Evolutionary conservation across 2,888 invertebrate genomes (phyloP).

Genomic region (Pocota personata): DNA sequence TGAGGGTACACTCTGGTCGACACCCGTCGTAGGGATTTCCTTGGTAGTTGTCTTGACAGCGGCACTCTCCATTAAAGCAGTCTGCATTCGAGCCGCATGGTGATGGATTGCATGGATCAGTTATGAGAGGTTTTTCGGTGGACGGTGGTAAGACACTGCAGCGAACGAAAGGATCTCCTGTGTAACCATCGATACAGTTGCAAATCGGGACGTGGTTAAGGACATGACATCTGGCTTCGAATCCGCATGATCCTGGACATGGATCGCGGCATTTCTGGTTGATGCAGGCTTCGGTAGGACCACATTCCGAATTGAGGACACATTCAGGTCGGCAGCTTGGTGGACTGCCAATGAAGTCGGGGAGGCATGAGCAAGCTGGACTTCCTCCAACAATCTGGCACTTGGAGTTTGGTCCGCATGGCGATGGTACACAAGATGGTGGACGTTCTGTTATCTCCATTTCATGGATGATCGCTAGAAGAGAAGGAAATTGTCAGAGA

Average conservation of each 20-base stretch:
- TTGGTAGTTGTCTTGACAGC: constrained; percentile 88
- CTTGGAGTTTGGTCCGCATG: constrained; percentile 92
- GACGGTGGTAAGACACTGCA: constrained; percentile 86
- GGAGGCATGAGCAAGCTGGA: constrained; percentile 91
- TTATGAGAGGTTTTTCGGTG: constrained; percentile 82
- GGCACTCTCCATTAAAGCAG: constrained; percentile 88
- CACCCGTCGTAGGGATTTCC: constrained; percentile 88
- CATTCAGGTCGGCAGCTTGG: constrained; percentile 92
- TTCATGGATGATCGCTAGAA: constrained; percentile 76
- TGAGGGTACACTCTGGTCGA: constrained; percentile 89
- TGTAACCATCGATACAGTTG: constrained; percentile 89
- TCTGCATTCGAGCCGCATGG: constrained; percentile 91
- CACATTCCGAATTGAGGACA: constrained; percentile 90
- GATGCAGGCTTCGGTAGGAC: constrained; percentile 89
- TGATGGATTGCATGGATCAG: constrained; percentile 87
- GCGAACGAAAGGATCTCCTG: constrained; percentile 91
- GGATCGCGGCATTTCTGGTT: constrained; percentile 92
- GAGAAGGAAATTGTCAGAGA: neutral
- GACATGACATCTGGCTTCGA: constrained; percentile 90
- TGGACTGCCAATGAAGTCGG: constrained; percentile 90
- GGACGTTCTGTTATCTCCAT: constrained; percentile 85
- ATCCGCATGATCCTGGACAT: constrained; percentile 92
- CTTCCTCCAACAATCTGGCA: constrained; percentile 89
- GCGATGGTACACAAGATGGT: constrained; percentile 91
- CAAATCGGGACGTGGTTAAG: constrained; percentile 92